phyloP scores from a whole-genome alignment of 2,888 invertebrate genomes.

The Syrphus vitripennis region DNA sequence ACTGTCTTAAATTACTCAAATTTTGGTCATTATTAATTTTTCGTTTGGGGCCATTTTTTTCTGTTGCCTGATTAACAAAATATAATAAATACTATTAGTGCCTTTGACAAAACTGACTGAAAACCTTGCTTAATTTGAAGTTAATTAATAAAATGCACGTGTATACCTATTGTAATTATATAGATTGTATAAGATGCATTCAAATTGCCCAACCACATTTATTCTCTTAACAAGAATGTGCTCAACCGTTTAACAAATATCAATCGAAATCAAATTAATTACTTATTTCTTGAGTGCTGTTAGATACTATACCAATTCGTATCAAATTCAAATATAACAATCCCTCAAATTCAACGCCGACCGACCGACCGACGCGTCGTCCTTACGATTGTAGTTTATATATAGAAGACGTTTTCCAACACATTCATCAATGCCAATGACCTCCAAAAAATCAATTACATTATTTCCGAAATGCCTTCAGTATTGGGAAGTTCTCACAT shows the following conservation, averaged over 20 bases:
- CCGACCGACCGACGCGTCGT: background rate
- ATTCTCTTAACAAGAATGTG: background rate
- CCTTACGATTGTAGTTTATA: background rate
- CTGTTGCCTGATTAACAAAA: too few species aligned
- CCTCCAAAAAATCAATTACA: conserved; percentile 41
- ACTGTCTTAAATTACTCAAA: too few species aligned
- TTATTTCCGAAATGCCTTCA: conserved; percentile 38
- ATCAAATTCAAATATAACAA: conserved; percentile 6
- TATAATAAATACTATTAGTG: too few species aligned
- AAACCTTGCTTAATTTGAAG: too few species aligned
- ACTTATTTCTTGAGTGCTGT: conserved; percentile 35
- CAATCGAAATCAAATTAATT: conserved; percentile 55
- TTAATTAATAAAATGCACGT: too few species aligned
- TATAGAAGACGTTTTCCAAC: background rate
- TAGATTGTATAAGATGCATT: too few species aligned
- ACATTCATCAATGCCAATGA: background rate
- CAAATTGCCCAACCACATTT: background rate
- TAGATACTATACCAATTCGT: too few species aligned
- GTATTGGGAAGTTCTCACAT: conserved; percentile 15
- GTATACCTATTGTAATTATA: too few species aligned
- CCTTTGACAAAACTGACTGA: too few species aligned
- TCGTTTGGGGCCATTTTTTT: too few species aligned
- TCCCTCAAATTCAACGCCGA: background rate
- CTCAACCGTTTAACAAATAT: conserved; percentile 20
- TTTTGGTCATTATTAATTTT: too few species aligned